A percentile compares a stretch with the other conserved stretches of the same genome.
These are phyloP conservation scores for Drosophila yakuba DNA, from an alignment of 1,140 invertebrate genomes.

Conservation along the genomic window DNA sequence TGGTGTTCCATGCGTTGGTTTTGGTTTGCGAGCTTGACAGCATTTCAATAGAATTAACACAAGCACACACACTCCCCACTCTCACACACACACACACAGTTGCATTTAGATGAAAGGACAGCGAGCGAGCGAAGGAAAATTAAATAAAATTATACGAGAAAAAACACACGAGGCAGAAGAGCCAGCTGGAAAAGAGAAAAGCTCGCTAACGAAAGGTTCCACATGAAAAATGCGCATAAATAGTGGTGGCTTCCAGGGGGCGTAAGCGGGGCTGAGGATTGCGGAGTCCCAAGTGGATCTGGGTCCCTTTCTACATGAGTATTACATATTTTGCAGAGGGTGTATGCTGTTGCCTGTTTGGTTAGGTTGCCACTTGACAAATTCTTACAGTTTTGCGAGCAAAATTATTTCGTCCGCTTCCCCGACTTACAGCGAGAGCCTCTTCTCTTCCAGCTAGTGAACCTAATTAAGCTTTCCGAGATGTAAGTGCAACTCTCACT, in stretches of 20 bases:
- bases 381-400: constrained; percentile 72
- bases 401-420: constrained; percentile 60
- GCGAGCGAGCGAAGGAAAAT: constrained; percentile 66
- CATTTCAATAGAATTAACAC: constrained; percentile 82
- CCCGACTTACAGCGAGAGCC: constrained; percentile 22
- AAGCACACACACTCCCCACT: constrained; percentile 27
- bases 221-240: constrained; percentile 75
- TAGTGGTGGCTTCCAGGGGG: constrained; percentile 45
- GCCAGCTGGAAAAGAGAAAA: constrained; percentile 34
- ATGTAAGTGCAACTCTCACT: constrained; percentile 15
- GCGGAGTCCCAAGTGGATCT: constrained; percentile 49
- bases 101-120: constrained; percentile 42
- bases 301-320: constrained; percentile 25
- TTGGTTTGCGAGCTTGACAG: constrained; percentile 78
- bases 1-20: constrained; percentile 76
- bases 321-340: constrained; percentile 23
- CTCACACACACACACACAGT: neutral
- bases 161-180: constrained; percentile 44
- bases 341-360: constrained; percentile 39
- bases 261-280: neutral
- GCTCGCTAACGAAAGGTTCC: constrained; percentile 44
- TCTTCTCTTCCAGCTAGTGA: constrained; percentile 41
- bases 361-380: constrained; percentile 75
- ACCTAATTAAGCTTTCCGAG: constrained; percentile 36
- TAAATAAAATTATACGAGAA: constrained; percentile 78